Evolutionary conservation across 2,797 vertebrate genomes (phyloP).

Genomic region (Schizothorax lantsangensis): DNA sequence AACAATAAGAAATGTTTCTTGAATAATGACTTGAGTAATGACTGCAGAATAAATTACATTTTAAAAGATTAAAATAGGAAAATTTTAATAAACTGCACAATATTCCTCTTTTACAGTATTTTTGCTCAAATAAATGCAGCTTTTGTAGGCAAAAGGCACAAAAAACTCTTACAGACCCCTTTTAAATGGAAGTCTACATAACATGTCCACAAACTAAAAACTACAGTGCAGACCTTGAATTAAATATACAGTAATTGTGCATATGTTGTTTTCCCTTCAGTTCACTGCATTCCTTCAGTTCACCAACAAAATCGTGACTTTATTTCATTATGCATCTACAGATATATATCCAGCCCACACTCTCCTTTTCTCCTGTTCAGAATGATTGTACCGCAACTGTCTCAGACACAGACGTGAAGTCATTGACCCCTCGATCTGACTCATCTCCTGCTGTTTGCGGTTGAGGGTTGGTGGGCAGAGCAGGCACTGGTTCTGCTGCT

Average conservation of each 20-base stretch:
- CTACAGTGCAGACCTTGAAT: neutral
- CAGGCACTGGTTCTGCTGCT: slow-evolving; percentile 18
- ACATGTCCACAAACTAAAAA: neutral
- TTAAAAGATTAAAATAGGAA: neutral
- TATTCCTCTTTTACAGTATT: neutral
- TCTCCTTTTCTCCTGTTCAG: slow-evolving; percentile 3
- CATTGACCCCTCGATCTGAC: slow-evolving; percentile 38
- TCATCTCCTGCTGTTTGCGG: slow-evolving; percentile 34
- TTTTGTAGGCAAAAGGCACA: neutral
- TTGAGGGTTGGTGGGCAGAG: slow-evolving; percentile 28
- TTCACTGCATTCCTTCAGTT: neutral
- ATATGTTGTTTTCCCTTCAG: neutral
- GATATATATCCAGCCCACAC: slow-evolving; percentile 4
- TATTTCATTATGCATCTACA: neutral
- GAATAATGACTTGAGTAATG: too few relatives aligned
- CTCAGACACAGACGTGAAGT: slow-evolving; percentile 37
- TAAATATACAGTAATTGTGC: neutral
- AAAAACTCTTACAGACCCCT: neutral
- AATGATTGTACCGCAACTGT: slow-evolving; percentile 9
- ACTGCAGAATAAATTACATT: neutral
- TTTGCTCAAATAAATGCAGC: neutral
- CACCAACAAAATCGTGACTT: neutral
- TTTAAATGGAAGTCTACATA: neutral
- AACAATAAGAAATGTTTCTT: neutral
- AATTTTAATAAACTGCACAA: neutral